phyloP scores from a whole-genome alignment of 2,113 vertebrate genomes.

The Murina feae region DNA sequence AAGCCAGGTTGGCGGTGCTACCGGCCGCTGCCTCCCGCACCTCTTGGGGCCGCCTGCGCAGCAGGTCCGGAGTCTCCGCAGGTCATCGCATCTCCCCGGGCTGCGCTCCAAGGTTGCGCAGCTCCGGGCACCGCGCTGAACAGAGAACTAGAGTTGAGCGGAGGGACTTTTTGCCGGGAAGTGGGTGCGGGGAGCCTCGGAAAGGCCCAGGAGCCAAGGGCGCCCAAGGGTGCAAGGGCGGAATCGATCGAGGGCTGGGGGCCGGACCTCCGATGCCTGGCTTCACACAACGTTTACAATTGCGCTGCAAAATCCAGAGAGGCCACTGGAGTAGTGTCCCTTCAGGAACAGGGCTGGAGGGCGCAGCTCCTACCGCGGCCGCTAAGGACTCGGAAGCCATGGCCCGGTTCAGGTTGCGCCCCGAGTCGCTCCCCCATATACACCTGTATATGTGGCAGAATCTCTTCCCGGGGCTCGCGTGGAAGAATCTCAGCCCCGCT shows the following conservation, averaged over 20 bases:
- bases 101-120: accelerated
- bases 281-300: neutral
- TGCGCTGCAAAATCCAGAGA: neutral
- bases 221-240: accelerated
- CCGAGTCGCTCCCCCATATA: neutral
- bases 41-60: neutral
- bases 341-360: accelerated
- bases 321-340: neutral
- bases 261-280: neutral
- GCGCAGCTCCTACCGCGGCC: neutral
- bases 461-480: neutral
- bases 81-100: neutral
- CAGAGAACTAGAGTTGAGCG: neutral
- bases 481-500: neutral
- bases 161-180: neutral
- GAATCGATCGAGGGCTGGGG: neutral
- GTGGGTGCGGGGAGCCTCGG: accelerated
- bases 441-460: neutral
- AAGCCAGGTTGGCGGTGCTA: neutral
- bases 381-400: accelerated
- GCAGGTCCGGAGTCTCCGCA: neutral
- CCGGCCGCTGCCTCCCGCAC: accelerated
- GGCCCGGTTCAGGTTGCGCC: neutral
- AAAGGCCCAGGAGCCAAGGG: neutral
- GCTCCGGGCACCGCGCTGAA: neutral